Conservation (phyloP, 2,113 vertebrate genomes). For the Phaetusa simplex region DNA sequence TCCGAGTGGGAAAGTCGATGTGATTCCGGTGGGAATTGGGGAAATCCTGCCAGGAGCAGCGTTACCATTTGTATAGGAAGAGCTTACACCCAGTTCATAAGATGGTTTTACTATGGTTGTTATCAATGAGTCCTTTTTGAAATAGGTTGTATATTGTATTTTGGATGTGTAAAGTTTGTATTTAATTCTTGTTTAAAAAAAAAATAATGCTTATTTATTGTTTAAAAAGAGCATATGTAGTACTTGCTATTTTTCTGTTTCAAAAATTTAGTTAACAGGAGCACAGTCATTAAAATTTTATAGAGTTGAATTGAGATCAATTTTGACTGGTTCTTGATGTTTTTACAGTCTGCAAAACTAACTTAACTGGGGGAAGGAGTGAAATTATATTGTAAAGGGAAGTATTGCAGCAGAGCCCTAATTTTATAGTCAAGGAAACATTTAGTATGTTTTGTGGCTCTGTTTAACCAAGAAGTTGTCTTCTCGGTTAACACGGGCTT, state of each 20-base stretch:
- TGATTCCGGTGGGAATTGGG: background rate
- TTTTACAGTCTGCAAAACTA: background rate
- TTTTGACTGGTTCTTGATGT: background rate
- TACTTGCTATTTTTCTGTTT: slow-evolving; percentile 65
- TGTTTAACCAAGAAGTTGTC: background rate
- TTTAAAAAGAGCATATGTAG: slow-evolving; percentile 18
- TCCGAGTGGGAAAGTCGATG: background rate
- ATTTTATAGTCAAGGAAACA: too few relatives aligned
- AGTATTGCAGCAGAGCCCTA: background rate
- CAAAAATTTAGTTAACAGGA: slow-evolving; percentile 12
- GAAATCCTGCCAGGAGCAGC: background rate
- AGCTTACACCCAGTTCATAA: background rate
- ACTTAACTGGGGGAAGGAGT: background rate
- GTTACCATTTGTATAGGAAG: background rate
- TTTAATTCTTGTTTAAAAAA: slow-evolving; percentile 61
- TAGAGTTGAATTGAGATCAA: background rate
- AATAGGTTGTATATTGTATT: slow-evolving; percentile 61
- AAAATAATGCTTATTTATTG: slow-evolving; percentile 69
- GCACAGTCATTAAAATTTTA: slow-evolving; percentile 63
- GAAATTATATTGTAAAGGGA: background rate
- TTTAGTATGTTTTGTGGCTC: background rate
- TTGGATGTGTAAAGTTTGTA: slow-evolving; percentile 70
- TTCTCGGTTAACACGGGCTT: background rate
- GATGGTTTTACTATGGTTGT: background rate
- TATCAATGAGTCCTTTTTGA: slow-evolving; percentile 5